phyloP scores from a whole-genome alignment of 2,888 invertebrate species.

The Heliconius erato region DNA sequence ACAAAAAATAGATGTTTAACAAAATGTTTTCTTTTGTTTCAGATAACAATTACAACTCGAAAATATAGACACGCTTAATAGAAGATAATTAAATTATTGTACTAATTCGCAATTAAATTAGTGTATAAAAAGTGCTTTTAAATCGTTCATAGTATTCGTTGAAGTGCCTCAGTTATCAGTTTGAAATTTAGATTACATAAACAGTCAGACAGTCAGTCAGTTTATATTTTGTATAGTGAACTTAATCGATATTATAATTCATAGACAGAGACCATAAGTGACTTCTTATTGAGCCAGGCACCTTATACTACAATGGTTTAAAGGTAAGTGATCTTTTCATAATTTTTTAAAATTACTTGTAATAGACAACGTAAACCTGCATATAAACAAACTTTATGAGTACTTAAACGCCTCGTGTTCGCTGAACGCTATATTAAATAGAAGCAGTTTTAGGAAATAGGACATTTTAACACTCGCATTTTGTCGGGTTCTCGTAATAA shows the following conservation, averaged over 20 bases:
- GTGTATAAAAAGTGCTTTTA: conserved; percentile 58
- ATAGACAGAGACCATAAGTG: conserved; percentile 50
- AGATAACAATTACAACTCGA: conserved; percentile 40
- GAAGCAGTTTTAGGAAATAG: conserved; percentile 34
- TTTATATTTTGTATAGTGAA: conserved; percentile 35
- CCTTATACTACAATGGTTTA: conserved; percentile 72
- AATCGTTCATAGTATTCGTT: conserved; percentile 53
- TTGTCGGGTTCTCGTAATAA: conserved; percentile 32
- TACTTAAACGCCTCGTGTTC: conserved; percentile 34
- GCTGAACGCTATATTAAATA: conserved; percentile 37
- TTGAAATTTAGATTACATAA: conserved; percentile 51
- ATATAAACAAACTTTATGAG: conserved; percentile 32
- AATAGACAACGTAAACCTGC: conserved; percentile 34
- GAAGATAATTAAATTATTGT: conserved; percentile 11
- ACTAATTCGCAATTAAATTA: conserved; percentile 44
- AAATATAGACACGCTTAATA: conserved; percentile 3
- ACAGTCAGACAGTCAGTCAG: conserved; percentile 15
- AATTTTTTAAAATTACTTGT: conserved; percentile 39
- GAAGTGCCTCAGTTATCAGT: conserved; percentile 63
- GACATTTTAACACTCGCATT: conserved; percentile 35
- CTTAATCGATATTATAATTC: conserved; percentile 41
- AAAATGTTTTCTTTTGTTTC: conserved; percentile 48
- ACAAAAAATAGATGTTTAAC: neutral
- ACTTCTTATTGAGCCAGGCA: conserved; percentile 60
- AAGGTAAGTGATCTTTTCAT: conserved; percentile 66